Base-by-base conservation (phyloP, 2,888 invertebrate species). In the Habrosyne pyritoides region DNA sequence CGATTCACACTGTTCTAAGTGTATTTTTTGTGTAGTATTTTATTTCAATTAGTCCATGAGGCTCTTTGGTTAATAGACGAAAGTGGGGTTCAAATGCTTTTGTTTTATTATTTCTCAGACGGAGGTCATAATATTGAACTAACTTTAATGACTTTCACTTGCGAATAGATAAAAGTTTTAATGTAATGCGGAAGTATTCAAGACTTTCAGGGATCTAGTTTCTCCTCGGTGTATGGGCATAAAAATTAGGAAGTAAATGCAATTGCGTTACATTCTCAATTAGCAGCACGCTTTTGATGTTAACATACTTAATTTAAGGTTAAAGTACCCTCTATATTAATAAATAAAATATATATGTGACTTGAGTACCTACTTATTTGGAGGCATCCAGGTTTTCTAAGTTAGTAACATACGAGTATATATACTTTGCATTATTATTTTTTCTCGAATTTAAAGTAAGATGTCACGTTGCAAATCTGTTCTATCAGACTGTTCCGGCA, bases 81-180 rank as follows among this genome's bases (percentile, higher is more conserved):
- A 50, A 50, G 50, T 50, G 50, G 28, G 48, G 24, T 28, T 50
- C 22, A 28, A 30, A 28, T 30, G 28, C 24, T 50, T 14, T 28
- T 28, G 26, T 26, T 50, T 30, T 50, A 28, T 50, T 28, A 10
- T 48, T 48, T 42, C 42, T 14, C 42, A 48, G 48, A 7, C 26
- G 22, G 48, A 48, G 24, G 48, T 48, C 48, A 48, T 48, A 48
- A 48, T 48, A 48, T 48, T 48, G 22, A 26, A 48, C 48, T 48
- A 12, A 50, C 50, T 50, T 24, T 26, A 49, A 50, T 50, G 18
- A 50, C 50, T 50, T 50, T 50, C 50, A 50, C 50, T 50, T 50
- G 50, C 26, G 21, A 21, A 50, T 28, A 28, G 50, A 30, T 28
- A 14, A 26, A 48, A 30, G 14, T 26, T 50, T 49, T n/a, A 7